Conservation (phyloP, 2,888 invertebrate genomes). For the Germaria angustata region DNA sequence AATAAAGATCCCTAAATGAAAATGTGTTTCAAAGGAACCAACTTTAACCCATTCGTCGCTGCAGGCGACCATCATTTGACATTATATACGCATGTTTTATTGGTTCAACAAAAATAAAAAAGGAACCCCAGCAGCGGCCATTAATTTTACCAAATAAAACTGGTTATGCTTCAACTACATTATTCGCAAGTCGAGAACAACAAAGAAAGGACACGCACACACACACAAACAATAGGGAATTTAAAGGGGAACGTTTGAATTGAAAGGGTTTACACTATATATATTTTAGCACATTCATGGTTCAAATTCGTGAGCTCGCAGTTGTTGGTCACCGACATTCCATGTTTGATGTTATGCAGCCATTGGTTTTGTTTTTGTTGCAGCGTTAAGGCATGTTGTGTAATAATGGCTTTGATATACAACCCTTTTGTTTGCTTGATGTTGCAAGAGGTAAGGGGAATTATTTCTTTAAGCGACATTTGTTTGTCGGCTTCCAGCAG, state of each 20-base stretch:
- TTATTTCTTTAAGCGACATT: conserved; percentile 16
- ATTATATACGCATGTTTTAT: conserved; percentile 57
- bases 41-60: conserved; percentile 60
- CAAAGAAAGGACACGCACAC: conserved; percentile 68
- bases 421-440: conserved; percentile 47
- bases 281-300: conserved; percentile 35
- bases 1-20: background rate
- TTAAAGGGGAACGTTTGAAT: background rate
- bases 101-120: conserved; percentile 36
- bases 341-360: background rate
- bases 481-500: conserved; percentile 27
- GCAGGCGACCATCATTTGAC: conserved; percentile 30
- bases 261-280: conserved; percentile 36
- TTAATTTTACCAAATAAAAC: conserved; percentile 62
- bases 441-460: background rate
- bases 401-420: conserved; percentile 50
- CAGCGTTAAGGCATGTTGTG: conserved; percentile 13
- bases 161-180: conserved; percentile 46
- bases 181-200: conserved; percentile 55
- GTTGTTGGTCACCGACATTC: conserved; percentile 33
- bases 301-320: conserved; percentile 11
- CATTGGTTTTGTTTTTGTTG: conserved; percentile 18
- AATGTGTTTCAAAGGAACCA: conserved; percentile 38
- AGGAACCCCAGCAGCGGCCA: conserved; percentile 55
- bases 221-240: conserved; percentile 22